Evolutionary conservation across 2,888 invertebrate species (phyloP).

Genomic region (Agapostemon virescens): DNA sequence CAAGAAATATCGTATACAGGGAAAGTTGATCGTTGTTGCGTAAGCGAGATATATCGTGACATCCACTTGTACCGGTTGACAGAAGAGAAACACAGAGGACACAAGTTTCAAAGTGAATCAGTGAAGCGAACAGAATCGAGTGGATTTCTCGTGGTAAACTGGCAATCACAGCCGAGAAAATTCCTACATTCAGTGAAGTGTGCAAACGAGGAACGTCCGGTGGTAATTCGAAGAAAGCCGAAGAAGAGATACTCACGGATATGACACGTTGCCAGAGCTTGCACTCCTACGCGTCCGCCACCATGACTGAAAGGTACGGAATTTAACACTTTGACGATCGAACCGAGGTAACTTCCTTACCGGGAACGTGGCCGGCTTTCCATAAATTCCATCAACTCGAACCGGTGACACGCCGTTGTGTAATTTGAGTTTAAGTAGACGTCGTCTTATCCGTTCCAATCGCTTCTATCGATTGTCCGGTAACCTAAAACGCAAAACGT

Average conservation of each 20-base stretch:
- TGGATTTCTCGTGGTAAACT: constrained; percentile 27
- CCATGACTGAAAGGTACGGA: constrained; percentile 67
- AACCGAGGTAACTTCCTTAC: background rate
- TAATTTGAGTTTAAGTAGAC: no score
- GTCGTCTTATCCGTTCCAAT: background rate
- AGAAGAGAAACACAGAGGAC: background rate
- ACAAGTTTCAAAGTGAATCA: constrained; percentile 18
- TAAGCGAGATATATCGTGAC: constrained; percentile 25
- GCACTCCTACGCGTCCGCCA: constrained; percentile 57
- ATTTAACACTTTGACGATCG: background rate
- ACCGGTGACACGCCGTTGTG: no score
- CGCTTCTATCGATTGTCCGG: no score
- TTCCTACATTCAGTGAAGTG: constrained; percentile 74
- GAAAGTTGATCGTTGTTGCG: constrained; percentile 41
- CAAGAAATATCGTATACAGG: background rate
- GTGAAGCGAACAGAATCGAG: constrained; percentile 22
- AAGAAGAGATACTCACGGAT: constrained; percentile 50
- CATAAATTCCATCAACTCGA: no score
- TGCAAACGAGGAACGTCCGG: constrained; percentile 56
- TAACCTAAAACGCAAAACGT: no score
- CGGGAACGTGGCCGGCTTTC: background rate
- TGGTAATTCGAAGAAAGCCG: background rate
- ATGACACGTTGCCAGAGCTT: constrained; percentile 71
- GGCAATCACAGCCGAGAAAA: constrained; percentile 56
- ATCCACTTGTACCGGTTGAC: background rate